phyloP scores from a whole-genome alignment of 2,113 vertebrate species.

The Hypocryptadius cinnamomeus region DNA sequence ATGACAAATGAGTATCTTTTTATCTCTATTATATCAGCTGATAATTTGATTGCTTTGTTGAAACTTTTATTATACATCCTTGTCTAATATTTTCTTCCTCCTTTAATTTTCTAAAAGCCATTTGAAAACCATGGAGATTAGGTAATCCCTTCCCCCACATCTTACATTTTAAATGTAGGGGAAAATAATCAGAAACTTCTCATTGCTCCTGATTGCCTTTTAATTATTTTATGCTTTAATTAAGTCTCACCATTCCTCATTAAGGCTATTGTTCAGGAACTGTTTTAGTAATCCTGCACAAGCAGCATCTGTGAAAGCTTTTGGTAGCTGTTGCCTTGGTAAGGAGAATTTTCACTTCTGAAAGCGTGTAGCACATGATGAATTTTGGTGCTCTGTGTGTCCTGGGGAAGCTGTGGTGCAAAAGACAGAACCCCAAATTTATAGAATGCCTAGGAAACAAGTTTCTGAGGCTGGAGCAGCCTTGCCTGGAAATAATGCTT shows the following conservation, averaged over 20 bases:
- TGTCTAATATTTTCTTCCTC: neutral
- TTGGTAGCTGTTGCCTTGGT: neutral
- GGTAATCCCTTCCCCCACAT: neutral
- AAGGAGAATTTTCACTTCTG: neutral
- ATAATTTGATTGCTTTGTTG: conserved; percentile 3
- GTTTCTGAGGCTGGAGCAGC: neutral
- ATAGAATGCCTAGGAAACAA: neutral
- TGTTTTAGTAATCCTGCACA: neutral
- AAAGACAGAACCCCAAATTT: neutral
- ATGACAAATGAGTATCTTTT: neutral
- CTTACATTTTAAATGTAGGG: neutral
- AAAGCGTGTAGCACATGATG: neutral
- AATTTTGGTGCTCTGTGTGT: neutral
- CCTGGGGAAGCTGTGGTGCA: neutral
- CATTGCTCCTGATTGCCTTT: conserved; percentile 37
- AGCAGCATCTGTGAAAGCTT: neutral
- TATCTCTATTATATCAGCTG: neutral
- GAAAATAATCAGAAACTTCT: neutral
- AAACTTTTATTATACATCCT: neutral
- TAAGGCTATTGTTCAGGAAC: conserved; percentile 11
- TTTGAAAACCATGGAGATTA: neutral
- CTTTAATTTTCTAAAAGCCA: neutral
- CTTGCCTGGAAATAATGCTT: neutral
- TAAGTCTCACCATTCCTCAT: conserved; percentile 31
- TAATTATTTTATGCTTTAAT: conserved; percentile 49